These are phyloP conservation scores for Sinocyclocheilus grahami DNA, from an alignment of 2,113 vertebrate genomes.

Conservation along the genomic window DNA sequence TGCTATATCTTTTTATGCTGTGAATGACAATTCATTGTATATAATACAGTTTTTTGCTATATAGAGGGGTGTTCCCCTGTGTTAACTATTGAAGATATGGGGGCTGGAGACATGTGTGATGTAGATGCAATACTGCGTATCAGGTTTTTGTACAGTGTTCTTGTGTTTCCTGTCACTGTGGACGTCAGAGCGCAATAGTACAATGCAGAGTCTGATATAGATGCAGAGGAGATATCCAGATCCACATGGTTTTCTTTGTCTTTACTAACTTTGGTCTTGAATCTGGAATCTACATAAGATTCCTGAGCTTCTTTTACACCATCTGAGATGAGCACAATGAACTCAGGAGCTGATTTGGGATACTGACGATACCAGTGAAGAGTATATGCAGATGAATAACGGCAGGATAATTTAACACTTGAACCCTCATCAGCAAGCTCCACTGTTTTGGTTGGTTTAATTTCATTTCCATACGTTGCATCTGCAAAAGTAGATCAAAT, in stretches of 20 bases:
- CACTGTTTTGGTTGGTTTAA: background rate
- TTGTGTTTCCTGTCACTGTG: slow-evolving; percentile 42
- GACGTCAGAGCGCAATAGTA: slow-evolving; percentile 42
- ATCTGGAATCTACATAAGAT: background rate
- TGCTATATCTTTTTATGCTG: no score
- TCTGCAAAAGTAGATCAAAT: no score
- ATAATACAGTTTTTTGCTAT: no score
- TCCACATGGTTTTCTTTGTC: background rate
- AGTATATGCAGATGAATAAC: background rate
- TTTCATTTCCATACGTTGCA: background rate
- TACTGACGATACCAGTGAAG: slow-evolving; percentile 29
- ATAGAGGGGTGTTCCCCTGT: no score
- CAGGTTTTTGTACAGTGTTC: slow-evolving; percentile 44
- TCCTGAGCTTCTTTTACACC: rapidly evolving
- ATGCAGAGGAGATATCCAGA: slow-evolving; percentile 36
- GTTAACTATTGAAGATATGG: no score
- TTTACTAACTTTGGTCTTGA: background rate
- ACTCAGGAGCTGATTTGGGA: background rate
- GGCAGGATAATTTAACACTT: slow-evolving; percentile 8
- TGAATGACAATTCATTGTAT: no score
- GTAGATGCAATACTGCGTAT: no score
- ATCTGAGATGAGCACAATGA: background rate
- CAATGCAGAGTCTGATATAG: slow-evolving; percentile 38
- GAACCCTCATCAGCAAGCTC: background rate
- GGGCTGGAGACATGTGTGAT: no score